These are phyloP conservation scores for Neoniphon sammara DNA, from an alignment of 2,797 vertebrate species.

Conservation along the genomic window DNA sequence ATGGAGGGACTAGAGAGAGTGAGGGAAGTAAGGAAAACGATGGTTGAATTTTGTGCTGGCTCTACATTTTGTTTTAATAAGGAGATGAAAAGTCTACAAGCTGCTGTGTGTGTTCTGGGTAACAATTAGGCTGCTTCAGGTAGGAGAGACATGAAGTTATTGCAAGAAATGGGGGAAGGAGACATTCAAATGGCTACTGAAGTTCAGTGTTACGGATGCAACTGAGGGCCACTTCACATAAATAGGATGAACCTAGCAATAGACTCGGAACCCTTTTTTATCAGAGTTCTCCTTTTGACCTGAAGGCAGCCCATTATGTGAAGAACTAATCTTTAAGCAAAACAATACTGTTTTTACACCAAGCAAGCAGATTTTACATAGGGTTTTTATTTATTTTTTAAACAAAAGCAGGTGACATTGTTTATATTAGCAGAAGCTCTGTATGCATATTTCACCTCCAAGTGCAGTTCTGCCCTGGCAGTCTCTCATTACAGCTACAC, in stretches of 20 bases:
- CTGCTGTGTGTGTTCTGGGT: not conserved
- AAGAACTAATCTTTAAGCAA: no score
- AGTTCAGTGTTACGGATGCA: not conserved
- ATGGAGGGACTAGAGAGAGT: not conserved
- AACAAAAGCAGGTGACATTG: no score
- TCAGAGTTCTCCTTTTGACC: no score
- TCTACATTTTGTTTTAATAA: slow-evolving; percentile 3
- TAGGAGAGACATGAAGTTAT: not conserved
- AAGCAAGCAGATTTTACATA: no score
- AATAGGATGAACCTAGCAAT: not conserved
- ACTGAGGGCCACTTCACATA: not conserved
- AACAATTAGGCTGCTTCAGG: slow-evolving; percentile 6
- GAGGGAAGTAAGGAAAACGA: not conserved
- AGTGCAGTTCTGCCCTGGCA: no score
- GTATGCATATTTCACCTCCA: no score
- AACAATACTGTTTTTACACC: no score
- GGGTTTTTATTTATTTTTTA: no score
- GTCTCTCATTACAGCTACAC: no score
- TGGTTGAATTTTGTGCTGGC: slow-evolving; percentile 1
- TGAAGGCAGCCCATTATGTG: no score
- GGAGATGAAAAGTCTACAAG: not conserved
- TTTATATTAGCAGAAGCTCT: no score
- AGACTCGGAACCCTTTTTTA: no score
- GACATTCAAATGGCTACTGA: not conserved
- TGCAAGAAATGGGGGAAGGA: not conserved